Evolutionary conservation across 2,113 vertebrate species (phyloP).

Genomic region (Bujurquina vittata): DNA sequence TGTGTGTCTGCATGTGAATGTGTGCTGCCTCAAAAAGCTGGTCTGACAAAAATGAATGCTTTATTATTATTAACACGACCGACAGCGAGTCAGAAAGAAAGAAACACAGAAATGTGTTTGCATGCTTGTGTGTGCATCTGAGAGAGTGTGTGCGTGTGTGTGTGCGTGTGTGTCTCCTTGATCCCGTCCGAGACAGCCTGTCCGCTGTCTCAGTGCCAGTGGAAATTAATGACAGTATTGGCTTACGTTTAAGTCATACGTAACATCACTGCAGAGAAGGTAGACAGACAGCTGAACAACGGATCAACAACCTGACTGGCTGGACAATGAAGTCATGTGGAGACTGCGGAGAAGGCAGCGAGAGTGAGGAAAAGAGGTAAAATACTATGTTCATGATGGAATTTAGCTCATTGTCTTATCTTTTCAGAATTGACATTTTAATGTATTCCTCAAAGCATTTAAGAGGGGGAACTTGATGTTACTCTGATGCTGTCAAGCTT

Average conservation of each 20-base stretch:
- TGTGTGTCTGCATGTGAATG: background rate
- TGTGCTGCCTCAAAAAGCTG: background rate
- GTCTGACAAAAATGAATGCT: constrained; percentile 2
- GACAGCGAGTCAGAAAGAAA: background rate
- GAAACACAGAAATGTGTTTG: background rate
- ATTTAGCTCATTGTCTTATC: background rate
- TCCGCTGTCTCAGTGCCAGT: constrained; percentile 58
- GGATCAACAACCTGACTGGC: constrained; percentile 7
- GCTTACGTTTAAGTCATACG: constrained; percentile 68
- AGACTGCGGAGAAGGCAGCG: background rate
- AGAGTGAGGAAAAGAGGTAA: background rate
- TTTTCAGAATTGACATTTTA: background rate
- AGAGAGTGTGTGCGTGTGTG: background rate
- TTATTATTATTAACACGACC: background rate
- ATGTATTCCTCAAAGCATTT: background rate
- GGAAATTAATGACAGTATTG: constrained; percentile 67
- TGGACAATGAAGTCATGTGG: constrained; percentile 47
- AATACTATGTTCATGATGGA: background rate
- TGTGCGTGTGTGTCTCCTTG: constrained; percentile 9
- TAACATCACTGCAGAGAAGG: constrained; percentile 50
- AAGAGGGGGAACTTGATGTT: background rate
- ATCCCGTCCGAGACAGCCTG: constrained; percentile 64
- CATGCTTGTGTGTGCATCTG: background rate
- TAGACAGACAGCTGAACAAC: constrained; percentile 45
- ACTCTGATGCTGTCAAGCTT: background rate